phyloP scores from a whole-genome alignment of 2,888 invertebrate genomes.

The Pseudeuparius sepicola region DNA sequence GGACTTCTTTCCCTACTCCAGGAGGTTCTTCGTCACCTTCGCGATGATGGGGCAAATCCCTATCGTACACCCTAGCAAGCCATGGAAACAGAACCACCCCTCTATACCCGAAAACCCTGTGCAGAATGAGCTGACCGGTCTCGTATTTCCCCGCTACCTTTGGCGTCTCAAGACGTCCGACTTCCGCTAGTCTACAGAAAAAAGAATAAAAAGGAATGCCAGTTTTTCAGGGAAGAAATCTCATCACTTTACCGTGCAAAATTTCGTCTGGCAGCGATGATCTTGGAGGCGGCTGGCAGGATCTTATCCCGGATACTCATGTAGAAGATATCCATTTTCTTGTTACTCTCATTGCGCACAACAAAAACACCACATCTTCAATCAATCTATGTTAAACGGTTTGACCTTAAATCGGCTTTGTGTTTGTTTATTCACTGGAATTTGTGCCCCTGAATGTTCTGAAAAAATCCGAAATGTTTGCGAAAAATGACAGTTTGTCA shows the following conservation, averaged over 20 bases:
- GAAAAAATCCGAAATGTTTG: too few species aligned
- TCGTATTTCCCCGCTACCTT: conserved; percentile 86
- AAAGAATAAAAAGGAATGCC: conserved; percentile 1
- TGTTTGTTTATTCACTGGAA: conserved; percentile 1
- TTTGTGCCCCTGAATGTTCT: too few species aligned
- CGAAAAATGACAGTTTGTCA: too few species aligned
- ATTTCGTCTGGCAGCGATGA: conserved; percentile 24
- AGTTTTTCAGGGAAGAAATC: neutral
- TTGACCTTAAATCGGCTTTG: neutral
- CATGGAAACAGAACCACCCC: conserved; percentile 96
- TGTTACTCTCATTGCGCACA: conserved; percentile 29
- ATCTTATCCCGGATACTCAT: conserved; percentile 25
- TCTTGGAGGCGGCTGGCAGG: conserved; percentile 24
- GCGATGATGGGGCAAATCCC: conserved; percentile 58
- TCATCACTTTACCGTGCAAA: conserved; percentile 21
- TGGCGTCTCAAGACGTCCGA: conserved; percentile 81
- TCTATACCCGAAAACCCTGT: conserved; percentile 93
- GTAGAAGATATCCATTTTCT: conserved; percentile 32
- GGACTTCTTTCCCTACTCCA: conserved; percentile 71
- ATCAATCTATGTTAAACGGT: too few species aligned
- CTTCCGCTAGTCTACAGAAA: conserved; percentile 74
- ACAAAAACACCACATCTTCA: too few species aligned
- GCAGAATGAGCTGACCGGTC: conserved; percentile 91
- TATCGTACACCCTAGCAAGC: conserved; percentile 90
- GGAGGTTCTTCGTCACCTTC: conserved; percentile 34